A percentile compares a stretch with the other conserved stretches of the same genome.
These are phyloP conservation scores for Edolisoma coerulescens DNA, from an alignment of 2,113 vertebrate species.

Conservation along the genomic window DNA sequence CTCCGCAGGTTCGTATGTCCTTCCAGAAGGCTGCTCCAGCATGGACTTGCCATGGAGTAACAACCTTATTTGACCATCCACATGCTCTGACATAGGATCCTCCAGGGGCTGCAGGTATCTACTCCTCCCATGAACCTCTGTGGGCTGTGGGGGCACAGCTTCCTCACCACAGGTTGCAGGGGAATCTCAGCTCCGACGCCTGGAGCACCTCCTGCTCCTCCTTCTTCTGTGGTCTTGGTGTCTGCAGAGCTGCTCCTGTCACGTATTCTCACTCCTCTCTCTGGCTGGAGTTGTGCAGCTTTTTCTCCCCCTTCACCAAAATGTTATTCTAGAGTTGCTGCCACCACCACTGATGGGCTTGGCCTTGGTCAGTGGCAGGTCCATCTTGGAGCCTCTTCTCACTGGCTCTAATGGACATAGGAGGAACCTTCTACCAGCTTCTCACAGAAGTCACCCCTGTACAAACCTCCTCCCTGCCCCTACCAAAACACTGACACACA, in stretches of 20 bases:
- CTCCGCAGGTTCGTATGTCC: background rate
- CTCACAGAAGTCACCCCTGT: background rate
- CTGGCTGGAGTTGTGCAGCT: background rate
- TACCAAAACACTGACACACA: background rate
- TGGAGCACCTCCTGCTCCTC: background rate
- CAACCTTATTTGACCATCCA: background rate
- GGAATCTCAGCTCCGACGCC: background rate
- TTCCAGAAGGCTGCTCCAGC: background rate
- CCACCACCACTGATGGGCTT: fast-evolving
- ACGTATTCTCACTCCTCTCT: background rate
- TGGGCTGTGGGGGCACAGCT: background rate
- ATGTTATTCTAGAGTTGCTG: fast-evolving
- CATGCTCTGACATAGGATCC: background rate
- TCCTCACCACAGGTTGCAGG: too few relatives aligned
- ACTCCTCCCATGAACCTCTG: background rate
- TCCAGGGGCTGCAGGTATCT: background rate
- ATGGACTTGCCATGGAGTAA: background rate
- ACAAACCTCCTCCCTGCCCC: background rate
- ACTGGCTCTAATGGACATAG: background rate
- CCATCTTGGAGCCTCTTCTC: background rate
- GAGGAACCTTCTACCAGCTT: background rate
- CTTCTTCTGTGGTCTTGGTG: background rate
- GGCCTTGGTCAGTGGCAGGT: fast-evolving
- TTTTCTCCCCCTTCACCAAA: background rate
- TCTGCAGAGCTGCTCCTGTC: background rate